phyloP scores from a whole-genome alignment of 2,888 invertebrate species.

The Orchesella flavescens region DNA sequence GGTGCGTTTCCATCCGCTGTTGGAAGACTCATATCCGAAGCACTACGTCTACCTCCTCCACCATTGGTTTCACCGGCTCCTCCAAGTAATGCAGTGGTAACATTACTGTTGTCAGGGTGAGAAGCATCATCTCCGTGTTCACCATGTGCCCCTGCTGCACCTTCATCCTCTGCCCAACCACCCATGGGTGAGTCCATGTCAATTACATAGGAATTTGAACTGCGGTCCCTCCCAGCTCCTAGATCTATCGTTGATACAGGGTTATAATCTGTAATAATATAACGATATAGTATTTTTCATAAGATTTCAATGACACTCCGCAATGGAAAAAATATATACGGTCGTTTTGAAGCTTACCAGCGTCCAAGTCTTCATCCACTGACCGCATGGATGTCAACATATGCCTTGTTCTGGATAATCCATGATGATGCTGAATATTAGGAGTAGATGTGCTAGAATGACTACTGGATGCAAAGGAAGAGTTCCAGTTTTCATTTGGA shows the following conservation, averaged over 20 bases:
- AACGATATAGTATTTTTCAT: too few species aligned
- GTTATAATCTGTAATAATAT: slow-evolving; percentile 46
- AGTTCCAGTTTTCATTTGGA: slow-evolving; percentile 5
- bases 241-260: slow-evolving; percentile 43
- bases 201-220: slow-evolving; percentile 65
- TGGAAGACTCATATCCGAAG: slow-evolving; percentile 17
- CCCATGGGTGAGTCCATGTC: slow-evolving; percentile 64
- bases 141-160: neutral
- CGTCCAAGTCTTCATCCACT: slow-evolving; percentile 53
- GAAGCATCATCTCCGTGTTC: slow-evolving; percentile 1
- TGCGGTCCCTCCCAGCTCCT: slow-evolving; percentile 27
- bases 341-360: slow-evolving; percentile 16
- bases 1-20: slow-evolving; percentile 15
- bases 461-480: slow-evolving; percentile 23
- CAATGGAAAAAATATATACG: neutral
- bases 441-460: slow-evolving; percentile 35
- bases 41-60: slow-evolving; percentile 19
- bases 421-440: slow-evolving; percentile 39
- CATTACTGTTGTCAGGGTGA: neutral
- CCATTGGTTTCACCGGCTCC: neutral
- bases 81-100: neutral
- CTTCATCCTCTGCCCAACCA: slow-evolving; percentile 46
- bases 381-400: slow-evolving; percentile 31
- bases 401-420: slow-evolving; percentile 35
- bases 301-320: neutral